phyloP scores from a whole-genome alignment of 2,797 vertebrate genomes.

The Rhinogobio ventralis region DNA sequence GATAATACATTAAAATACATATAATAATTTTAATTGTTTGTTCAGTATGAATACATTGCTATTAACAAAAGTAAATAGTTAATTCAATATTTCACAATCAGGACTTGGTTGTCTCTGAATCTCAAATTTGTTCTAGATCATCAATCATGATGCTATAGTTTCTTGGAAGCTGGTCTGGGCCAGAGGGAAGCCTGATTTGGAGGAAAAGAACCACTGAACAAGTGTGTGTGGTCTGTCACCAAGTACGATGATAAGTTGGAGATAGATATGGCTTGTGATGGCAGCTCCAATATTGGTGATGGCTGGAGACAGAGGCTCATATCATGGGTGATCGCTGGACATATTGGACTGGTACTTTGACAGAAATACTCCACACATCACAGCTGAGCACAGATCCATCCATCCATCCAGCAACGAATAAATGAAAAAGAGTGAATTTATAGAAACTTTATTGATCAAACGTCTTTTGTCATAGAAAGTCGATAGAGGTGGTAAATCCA shows the following conservation, averaged over 20 bases:
- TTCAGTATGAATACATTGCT: too few species aligned
- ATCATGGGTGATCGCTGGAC: slow-evolving; percentile 36
- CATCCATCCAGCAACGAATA: slow-evolving; percentile 8
- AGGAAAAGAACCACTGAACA: not conserved
- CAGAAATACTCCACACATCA: slow-evolving; percentile 35
- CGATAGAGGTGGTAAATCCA: slow-evolving; percentile 27
- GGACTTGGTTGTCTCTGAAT: not conserved
- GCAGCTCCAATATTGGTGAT: slow-evolving; percentile 40
- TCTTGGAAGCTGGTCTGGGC: not conserved
- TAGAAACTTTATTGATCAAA: slow-evolving; percentile 19
- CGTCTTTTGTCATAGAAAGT: slow-evolving; percentile 10
- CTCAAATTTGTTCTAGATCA: not conserved
- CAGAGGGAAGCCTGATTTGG: not conserved
- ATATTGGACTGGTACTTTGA: slow-evolving; percentile 15
- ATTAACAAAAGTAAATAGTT: not conserved
- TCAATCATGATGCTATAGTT: not conserved
- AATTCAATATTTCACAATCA: not conserved
- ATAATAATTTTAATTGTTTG: too few species aligned
- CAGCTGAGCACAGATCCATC: slow-evolving; percentile 34
- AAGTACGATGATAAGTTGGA: slow-evolving; percentile 47
- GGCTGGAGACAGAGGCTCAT: slow-evolving; percentile 25
- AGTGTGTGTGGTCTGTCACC: slow-evolving; percentile 28
- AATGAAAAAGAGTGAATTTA: not conserved
- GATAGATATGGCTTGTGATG: slow-evolving; percentile 26
- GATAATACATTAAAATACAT: too few species aligned